A percentile compares a stretch with the other conserved stretches of the same genome.
phyloP scores from a whole-genome alignment of 2,113 vertebrate species.

The Tupaia chinensis region DNA sequence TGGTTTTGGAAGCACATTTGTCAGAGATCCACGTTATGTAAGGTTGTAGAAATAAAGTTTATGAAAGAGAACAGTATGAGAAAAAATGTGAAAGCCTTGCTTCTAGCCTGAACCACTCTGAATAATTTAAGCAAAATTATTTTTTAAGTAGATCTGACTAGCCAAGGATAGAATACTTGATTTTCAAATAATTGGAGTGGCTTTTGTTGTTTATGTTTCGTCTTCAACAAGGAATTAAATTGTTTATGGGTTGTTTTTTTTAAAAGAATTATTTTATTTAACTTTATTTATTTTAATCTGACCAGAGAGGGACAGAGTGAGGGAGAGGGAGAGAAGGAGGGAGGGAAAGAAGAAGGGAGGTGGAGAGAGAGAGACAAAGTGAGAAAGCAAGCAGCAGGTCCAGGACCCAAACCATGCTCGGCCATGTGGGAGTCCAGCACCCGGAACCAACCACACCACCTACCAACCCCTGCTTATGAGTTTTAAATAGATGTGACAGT shows the following conservation, averaged over 20 bases:
- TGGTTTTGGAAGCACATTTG: slow-evolving; percentile 7
- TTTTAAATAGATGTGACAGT: slow-evolving; percentile 29
- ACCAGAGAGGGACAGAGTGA: too few relatives aligned
- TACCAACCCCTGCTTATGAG: neutral
- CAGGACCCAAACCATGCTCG: too few relatives aligned
- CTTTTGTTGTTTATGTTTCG: slow-evolving; percentile 6
- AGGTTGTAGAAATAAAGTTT: neutral
- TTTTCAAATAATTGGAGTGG: slow-evolving; percentile 41
- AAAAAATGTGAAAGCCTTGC: neutral
- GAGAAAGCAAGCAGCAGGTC: too few relatives aligned
- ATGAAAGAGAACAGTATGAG: neutral
- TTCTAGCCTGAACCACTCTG: neutral
- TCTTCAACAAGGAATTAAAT: slow-evolving; percentile 28
- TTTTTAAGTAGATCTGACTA: slow-evolving; percentile 45
- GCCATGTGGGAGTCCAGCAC: too few relatives aligned
- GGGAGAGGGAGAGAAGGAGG: too few relatives aligned
- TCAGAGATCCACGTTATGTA: rapidly evolving
- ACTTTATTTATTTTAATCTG: too few relatives aligned
- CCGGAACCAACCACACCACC: too few relatives aligned
- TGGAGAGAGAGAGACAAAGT: too few relatives aligned
- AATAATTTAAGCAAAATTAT: slow-evolving; percentile 28
- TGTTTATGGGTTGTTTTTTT: neutral
- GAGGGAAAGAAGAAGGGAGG: too few relatives aligned
- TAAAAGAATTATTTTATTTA: too few relatives aligned
- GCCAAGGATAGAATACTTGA: slow-evolving; percentile 36